Conservation (phyloP, 1,140 invertebrate species). For the Amyelois transitella region DNA sequence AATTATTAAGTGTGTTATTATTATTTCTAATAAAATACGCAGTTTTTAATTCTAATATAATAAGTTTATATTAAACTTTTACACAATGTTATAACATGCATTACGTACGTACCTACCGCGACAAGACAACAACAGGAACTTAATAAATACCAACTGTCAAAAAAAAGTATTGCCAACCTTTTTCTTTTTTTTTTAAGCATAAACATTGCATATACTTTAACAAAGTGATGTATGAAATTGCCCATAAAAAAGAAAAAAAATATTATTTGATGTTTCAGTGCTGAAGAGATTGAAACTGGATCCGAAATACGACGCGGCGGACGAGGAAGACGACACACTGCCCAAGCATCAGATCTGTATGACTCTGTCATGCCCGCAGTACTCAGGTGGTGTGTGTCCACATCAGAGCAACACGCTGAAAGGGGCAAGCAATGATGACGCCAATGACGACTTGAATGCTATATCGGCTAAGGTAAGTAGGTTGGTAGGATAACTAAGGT, state of each 20-base stretch:
- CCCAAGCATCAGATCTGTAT: slow-evolving; percentile 53
- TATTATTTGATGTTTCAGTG: slow-evolving; percentile 32
- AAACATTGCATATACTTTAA: no score
- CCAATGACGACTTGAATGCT: slow-evolving; percentile 37
- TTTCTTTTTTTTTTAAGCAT: no score
- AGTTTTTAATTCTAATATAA: no score
- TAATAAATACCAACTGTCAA: no score
- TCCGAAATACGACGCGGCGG: slow-evolving; percentile 25
- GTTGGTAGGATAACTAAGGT: no score
- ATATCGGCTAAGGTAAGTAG: slow-evolving; percentile 19
- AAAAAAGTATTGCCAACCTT: no score
- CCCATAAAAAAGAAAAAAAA: background rate
- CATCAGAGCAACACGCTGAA: slow-evolving; percentile 14
- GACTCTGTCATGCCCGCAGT: slow-evolving; percentile 46
- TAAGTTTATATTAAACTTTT: no score
- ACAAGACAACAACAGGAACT: no score
- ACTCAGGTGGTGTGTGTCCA: slow-evolving; percentile 17
- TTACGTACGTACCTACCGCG: no score
- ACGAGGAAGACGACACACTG: slow-evolving; percentile 25
- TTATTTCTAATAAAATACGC: no score
- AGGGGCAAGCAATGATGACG: slow-evolving; percentile 28
- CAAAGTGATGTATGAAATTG: background rate
- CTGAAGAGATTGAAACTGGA: slow-evolving; percentile 36
- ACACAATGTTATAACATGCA: no score
- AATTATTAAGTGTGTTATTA: no score